Evolutionary conservation across 2,113 vertebrate genomes (phyloP), one percentile per base, ranked within the genome.

Genomic region (Ameiurus melas): DNA sequence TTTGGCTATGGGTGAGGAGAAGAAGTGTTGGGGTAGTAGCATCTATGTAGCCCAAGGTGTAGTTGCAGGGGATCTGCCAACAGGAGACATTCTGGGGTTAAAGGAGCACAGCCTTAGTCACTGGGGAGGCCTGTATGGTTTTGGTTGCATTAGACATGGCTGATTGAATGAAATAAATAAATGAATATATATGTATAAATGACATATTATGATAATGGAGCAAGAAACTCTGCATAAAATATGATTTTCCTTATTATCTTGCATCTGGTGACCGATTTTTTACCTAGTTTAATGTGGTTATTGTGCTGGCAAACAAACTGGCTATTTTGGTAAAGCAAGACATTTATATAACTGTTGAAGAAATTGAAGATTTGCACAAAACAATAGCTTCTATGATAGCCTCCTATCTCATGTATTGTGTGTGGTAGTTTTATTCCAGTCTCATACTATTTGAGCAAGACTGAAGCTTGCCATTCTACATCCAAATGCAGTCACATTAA

Each of bases 361-460:
- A 55, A 39, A 30, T 4, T 14, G 51, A 17, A 55, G 27, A 80
- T n/a, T 30, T 55, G 58, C 57, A 79, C 33, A 33, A 86, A 60
- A 78, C 73, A 78, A 78, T 64, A 20, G 36, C 36, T 47, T 60
- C 12, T 71, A 2, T 14, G 12, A 77, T 36, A 85, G 16, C 5
- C 53, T 9, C n/a, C 14, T 85, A 36, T 77, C 55, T 19, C 47
- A n/a, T 71, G 47, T 25, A 85, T 79, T 85, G 81, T 68, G 78
- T 84, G 25, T 53, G 33, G 70, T 36, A 36, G 30, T n/a, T 47
- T 91, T 90, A 62, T 82, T 43, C 78, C 90, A 91, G 90, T 88
- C 91, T 17, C 82, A 85, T 87, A 89, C 83, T 87, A 84, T 91
- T 89, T 89, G 83, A 85, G 43, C 58, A 84, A 83, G 89, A 88